Base-by-base conservation (phyloP, 2,113 vertebrate species). In the Notothenia coriiceps region DNA sequence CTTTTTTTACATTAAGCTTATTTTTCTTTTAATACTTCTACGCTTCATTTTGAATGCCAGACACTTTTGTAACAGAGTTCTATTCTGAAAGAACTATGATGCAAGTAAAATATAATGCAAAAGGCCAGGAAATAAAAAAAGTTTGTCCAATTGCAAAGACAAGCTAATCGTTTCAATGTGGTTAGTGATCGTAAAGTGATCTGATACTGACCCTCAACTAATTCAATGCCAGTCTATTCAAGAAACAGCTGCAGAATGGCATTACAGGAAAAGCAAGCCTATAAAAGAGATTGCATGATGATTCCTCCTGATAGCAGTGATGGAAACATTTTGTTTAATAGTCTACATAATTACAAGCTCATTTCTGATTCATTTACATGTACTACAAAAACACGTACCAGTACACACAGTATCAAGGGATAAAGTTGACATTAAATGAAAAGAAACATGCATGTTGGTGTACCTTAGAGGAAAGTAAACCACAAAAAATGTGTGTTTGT, bases 151-250 rank as follows among this genome's bases (percentile, higher is more conserved):
- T 35, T 33, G 54, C 12, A n/a, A 50, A 63, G 1, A 22, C 6
- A 4, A 17, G 20, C 40, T 51, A n/a, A 10, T 25, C 59, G 60
- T 59, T 59, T 11, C 43, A 71, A 70, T n/a, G 18, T 40, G 62
- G 59, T 82, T 54, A 59, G 25, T 22, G 46, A 62, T 44, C 17
- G 46, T n/a, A 29, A 12, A 78, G 59, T 80, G 40, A 70, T 62
- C 62, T 59, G 70, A 64, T 60, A 43, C 22, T 35, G 17, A 5
- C 55, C 20, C 50, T 64, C 10, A 49, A 67, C 29, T 50, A 57
- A 83, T 15, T 17, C 9, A 62, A 71, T 61, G 20, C 1, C 22
- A 33, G 11, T 50, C 25, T 25, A 40, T 40, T 22, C 22, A 22
- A 72, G 13, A 43, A 25, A 69, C 35, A 40, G 6, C 35, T 40